Percentiles rank a stretch among this genome's conserved stretches.
phyloP scores from a whole-genome alignment of 2,888 invertebrate genomes.

The Venusia cambrica region DNA sequence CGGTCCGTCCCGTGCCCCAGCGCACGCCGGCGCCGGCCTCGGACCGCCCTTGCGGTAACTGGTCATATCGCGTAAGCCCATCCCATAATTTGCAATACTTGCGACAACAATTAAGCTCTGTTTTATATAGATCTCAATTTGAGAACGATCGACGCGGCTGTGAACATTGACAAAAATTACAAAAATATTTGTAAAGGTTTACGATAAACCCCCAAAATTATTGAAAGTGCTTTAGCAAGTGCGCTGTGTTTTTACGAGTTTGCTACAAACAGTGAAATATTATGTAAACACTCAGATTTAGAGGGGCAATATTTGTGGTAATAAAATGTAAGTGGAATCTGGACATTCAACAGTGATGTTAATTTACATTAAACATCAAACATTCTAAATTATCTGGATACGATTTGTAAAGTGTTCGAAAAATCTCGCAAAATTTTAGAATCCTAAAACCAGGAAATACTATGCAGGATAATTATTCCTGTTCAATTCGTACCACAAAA shows the following conservation, averaged over 20 bases:
- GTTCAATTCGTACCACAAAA: no score
- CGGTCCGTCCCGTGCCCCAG: conserved; percentile 66
- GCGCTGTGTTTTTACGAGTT: conserved; percentile 6
- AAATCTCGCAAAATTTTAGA: no score
- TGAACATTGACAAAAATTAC: conserved; percentile 75
- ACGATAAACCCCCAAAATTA: conserved; percentile 4
- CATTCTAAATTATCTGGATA: background rate
- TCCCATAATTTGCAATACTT: conserved; percentile 81
- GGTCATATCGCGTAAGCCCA: conserved; percentile 88
- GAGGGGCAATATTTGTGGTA: background rate
- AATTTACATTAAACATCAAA: background rate
- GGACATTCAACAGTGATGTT: conserved; percentile 2
- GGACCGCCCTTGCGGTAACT: conserved; percentile 79
- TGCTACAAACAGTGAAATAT: conserved; percentile 4
- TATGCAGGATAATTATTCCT: no score
- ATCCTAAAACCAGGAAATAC: no score
- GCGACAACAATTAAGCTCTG: conserved; percentile 82
- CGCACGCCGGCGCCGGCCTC: conserved; percentile 65
- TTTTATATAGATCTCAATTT: conserved; percentile 56
- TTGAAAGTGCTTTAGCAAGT: conserved; percentile 9
- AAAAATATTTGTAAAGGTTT: conserved; percentile 27
- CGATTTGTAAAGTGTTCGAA: no score
- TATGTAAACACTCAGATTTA: background rate
- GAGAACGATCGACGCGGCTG: conserved; percentile 73
- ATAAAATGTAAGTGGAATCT: no score